phyloP scores from a whole-genome alignment of 2,888 invertebrate genomes.

The Rhagonycha fulva region DNA sequence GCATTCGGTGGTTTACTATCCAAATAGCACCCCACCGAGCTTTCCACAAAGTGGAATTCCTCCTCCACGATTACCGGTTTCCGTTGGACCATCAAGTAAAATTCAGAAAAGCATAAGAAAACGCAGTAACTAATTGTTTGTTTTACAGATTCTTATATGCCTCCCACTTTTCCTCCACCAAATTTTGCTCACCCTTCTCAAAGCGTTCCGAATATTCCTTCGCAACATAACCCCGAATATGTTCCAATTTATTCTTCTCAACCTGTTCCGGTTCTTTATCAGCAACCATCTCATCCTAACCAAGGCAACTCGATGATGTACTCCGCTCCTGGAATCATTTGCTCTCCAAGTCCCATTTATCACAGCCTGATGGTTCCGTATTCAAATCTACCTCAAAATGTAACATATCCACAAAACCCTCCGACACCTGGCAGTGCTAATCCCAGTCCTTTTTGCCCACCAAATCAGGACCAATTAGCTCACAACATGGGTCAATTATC shows the following conservation, averaged over 20 bases:
- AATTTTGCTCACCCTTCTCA: constrained; percentile 20
- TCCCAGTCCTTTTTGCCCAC: constrained; percentile 17
- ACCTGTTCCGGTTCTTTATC: constrained; percentile 34
- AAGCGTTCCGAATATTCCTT: constrained; percentile 16
- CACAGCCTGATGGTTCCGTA: constrained; percentile 25
- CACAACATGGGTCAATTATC: constrained; percentile 15
- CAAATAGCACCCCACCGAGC: constrained; percentile 38
- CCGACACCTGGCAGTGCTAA: constrained; percentile 45
- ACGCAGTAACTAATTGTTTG: not conserved
- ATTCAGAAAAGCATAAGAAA: not conserved
- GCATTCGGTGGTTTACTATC: constrained; percentile 45
- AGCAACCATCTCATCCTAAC: constrained; percentile 22
- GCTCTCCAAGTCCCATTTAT: constrained; percentile 38
- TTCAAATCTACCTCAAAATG: constrained; percentile 25
- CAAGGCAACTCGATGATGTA: constrained; percentile 41
- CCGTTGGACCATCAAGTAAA: constrained; percentile 35
- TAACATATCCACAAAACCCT: constrained; percentile 40
- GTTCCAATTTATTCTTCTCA: constrained; percentile 34
- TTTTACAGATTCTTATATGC: constrained; percentile 31
- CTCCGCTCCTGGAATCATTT: constrained; percentile 45
- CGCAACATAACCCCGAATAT: constrained; percentile 30
- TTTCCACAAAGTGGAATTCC: constrained; percentile 35
- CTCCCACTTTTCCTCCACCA: constrained; percentile 27
- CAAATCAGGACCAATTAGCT: constrained; percentile 22
- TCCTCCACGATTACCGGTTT: constrained; percentile 35